Evolutionary conservation across 2,113 vertebrate genomes (phyloP).

Genomic region (Chitala chitala): DNA sequence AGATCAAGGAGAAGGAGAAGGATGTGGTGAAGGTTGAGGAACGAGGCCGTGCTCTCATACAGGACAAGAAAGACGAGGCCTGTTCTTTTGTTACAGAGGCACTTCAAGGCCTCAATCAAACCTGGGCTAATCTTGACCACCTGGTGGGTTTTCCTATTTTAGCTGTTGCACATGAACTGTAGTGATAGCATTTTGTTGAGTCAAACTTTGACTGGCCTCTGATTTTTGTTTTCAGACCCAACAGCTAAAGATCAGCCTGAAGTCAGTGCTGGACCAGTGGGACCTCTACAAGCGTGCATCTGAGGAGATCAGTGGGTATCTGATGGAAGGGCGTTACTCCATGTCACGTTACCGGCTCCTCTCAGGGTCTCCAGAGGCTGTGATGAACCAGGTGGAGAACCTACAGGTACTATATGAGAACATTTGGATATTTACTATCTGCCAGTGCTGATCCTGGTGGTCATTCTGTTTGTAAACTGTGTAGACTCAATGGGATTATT

Average conservation of each 20-base stretch:
- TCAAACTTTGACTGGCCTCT: neutral
- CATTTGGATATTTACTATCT: neutral
- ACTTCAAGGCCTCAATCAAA: slow-evolving; percentile 73
- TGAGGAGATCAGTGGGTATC: slow-evolving; percentile 78
- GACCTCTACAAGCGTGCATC: slow-evolving; percentile 71
- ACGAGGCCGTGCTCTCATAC: slow-evolving; percentile 79
- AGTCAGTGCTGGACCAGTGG: slow-evolving; percentile 83
- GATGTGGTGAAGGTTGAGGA: slow-evolving; percentile 84
- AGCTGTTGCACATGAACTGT: too few relatives aligned
- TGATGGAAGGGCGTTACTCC: slow-evolving; percentile 87
- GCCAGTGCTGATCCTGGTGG: neutral
- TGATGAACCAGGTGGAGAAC: slow-evolving; percentile 81
- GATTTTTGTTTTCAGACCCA: slow-evolving; percentile 61
- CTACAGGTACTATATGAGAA: slow-evolving; percentile 69
- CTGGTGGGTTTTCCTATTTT: slow-evolving; percentile 56
- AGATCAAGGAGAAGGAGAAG: slow-evolving; percentile 81
- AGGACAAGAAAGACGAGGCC: slow-evolving; percentile 85
- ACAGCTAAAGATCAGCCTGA: slow-evolving; percentile 79
- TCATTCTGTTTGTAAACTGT: neutral
- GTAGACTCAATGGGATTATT: too few relatives aligned
- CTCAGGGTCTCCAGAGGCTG: slow-evolving; percentile 88
- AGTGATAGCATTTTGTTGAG: neutral
- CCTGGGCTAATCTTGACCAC: slow-evolving; percentile 85
- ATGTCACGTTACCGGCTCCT: slow-evolving; percentile 84
- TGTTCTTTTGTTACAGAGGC: slow-evolving; percentile 71